These are phyloP conservation scores for Lepisosteus osseus DNA, from an alignment of 2,113 vertebrate genomes.

Conservation along the genomic window DNA sequence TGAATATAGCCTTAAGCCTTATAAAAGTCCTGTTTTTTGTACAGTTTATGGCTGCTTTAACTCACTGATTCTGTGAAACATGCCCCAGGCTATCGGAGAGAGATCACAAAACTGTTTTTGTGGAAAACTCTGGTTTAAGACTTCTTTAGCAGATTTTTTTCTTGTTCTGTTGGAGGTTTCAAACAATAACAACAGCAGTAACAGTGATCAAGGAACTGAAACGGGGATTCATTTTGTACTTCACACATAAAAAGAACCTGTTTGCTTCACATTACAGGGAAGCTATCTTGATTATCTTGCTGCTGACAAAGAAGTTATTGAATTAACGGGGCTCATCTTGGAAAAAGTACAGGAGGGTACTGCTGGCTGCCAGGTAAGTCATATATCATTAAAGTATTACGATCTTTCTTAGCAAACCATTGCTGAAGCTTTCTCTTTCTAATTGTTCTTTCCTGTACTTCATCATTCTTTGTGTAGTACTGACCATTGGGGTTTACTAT, in stretches of 20 bases:
- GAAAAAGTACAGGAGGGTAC: slow-evolving; percentile 20
- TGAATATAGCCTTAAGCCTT: slow-evolving; percentile 32
- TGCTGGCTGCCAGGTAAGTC: slow-evolving; percentile 21
- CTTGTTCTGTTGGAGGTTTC: not conserved
- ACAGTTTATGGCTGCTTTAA: slow-evolving; percentile 31
- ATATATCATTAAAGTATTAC: too few species aligned
- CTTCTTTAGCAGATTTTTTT: slow-evolving; percentile 22
- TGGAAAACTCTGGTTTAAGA: slow-evolving; percentile 26
- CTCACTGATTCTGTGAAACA: slow-evolving; percentile 35
- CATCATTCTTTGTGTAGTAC: not conserved
- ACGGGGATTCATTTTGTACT: not conserved
- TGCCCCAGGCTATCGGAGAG: slow-evolving; percentile 47
- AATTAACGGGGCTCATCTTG: slow-evolving; percentile 24
- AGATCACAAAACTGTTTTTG: slow-evolving; percentile 57
- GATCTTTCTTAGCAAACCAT: too few species aligned
- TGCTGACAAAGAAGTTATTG: slow-evolving; percentile 18
- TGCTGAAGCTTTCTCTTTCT: not conserved
- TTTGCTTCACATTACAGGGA: slow-evolving; percentile 5
- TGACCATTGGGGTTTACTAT: too few species aligned
- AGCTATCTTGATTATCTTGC: slow-evolving; percentile 23
- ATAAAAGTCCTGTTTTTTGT: slow-evolving; percentile 11
- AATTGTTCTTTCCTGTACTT: not conserved
- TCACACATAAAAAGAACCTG: not conserved
- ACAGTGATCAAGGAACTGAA: not conserved
- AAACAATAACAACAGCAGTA: too few species aligned